These are phyloP conservation scores for Macquaria ambigua DNA, from an alignment of 2,113 vertebrate genomes.

Conservation along the genomic window DNA sequence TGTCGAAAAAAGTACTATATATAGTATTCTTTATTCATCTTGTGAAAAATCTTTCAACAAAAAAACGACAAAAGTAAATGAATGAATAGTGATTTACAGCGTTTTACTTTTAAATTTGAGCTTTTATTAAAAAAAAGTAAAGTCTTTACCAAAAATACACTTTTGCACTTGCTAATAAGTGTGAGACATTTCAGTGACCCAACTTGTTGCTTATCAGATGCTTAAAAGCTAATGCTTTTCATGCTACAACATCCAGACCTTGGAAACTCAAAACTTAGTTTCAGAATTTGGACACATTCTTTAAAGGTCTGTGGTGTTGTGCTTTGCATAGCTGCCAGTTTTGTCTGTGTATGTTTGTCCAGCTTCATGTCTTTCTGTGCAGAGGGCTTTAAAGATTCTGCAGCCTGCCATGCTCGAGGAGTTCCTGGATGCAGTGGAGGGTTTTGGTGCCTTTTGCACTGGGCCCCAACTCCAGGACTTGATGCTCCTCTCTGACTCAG, in stretches of 20 bases:
- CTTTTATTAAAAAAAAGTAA: too few species aligned
- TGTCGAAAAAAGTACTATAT: neutral
- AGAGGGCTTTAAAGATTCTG: constrained; percentile 87
- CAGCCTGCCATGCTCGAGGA: constrained; percentile 84
- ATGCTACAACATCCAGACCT: constrained; percentile 24
- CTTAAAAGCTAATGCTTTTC: constrained; percentile 7
- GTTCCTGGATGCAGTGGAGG: constrained; percentile 88
- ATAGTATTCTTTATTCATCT: neutral
- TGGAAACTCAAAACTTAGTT: neutral
- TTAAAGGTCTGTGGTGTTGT: constrained; percentile 29
- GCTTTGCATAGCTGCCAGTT: constrained; percentile 29
- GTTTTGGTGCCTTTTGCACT: constrained; percentile 82
- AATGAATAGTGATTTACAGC: neutral
- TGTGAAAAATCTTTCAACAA: neutral
- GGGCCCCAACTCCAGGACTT: constrained; percentile 78
- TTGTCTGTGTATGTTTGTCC: constrained; percentile 25
- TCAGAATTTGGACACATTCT: neutral
- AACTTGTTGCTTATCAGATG: neutral
- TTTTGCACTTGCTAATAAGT: neutral
- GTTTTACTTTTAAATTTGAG: too few species aligned
- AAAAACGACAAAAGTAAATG: neutral
- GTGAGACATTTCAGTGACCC: neutral
- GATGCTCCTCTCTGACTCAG: constrained; percentile 81
- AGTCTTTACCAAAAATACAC: neutral
- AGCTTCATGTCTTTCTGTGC: constrained; percentile 54